A percentile compares a stretch with the other conserved stretches of the same genome.
phyloP scores from a whole-genome alignment of 1,140 invertebrate genomes.

The Anagrus nilaparvatae region DNA sequence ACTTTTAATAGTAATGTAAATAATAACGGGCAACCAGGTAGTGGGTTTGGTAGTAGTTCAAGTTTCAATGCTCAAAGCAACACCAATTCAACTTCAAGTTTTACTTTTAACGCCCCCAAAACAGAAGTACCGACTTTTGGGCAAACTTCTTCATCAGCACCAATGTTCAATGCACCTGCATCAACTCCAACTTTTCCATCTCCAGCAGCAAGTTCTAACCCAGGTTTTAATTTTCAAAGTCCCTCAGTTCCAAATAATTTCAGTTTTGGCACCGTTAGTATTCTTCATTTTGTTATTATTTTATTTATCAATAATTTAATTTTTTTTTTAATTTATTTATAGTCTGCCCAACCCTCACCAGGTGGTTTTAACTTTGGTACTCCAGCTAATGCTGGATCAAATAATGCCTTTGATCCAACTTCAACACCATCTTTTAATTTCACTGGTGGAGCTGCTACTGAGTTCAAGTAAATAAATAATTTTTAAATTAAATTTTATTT shows the following conservation, averaged over 20 bases:
- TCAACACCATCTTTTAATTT: conserved; percentile 37
- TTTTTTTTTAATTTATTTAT: conserved; percentile 4
- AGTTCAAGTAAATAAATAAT: conserved; percentile 32
- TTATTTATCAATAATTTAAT: background rate
- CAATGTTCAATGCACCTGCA: conserved; percentile 28
- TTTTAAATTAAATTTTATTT: conserved; percentile 7
- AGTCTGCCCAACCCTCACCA: conserved; percentile 21
- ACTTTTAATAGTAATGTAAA: conserved; percentile 17
- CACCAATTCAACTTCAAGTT: conserved; percentile 13
- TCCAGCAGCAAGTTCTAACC: conserved; percentile 15
- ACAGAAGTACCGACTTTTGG: conserved; percentile 24
- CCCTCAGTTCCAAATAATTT: conserved; percentile 7
- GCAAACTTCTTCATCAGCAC: conserved; percentile 17
- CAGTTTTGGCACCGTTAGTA: conserved; percentile 20
- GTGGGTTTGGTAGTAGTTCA: conserved; percentile 17
- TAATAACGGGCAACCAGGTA: conserved; percentile 9
- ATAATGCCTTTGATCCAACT: conserved; percentile 33
- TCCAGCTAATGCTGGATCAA: conserved; percentile 17
- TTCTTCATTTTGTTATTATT: background rate
- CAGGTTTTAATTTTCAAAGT: conserved; percentile 29
- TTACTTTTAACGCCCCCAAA: conserved; percentile 31
- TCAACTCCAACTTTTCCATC: conserved; percentile 19
- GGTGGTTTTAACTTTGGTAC: conserved; percentile 34
- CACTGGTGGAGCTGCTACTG: conserved; percentile 31
- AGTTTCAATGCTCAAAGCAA: conserved; percentile 15